Base-by-base conservation (phyloP, 1,140 invertebrate genomes). In the Thaumatotibia leucotreta region DNA sequence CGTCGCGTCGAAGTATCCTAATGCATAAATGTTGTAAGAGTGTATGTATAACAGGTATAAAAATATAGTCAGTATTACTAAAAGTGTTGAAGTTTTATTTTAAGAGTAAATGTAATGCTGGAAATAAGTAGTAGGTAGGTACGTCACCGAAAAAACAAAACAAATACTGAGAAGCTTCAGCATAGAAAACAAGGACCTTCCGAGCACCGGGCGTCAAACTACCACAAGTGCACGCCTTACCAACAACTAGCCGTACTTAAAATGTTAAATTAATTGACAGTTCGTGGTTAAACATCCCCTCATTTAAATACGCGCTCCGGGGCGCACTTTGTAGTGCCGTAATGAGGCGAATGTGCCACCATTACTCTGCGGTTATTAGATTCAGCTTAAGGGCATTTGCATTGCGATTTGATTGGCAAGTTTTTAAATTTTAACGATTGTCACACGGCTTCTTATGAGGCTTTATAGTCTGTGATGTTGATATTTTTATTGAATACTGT, bases 351-450 rank as follows among this genome's bases (percentile, higher is more conserved):
- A 24, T 23, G 23, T 27, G 23, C 22, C 50, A 23, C 49, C 35
- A 45, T 45, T 45, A 45, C 39, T 45, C 39, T 20, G 39, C 39
- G 39, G 39, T 85, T 82, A 79, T 83, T 86, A 83, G 74, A 80
- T 80, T 77, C 76, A 67, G 82, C 82, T 86, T 83, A 80, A 79
- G 84, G 83, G 82, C 81, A 80, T 84, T 74, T 68, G 68, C 39
- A 45, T 45, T 45, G 39, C 20, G 50, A 22, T 54, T 54, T 54
- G 50, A 54, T 45, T 45, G 39, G 39, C 17, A 45, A 45, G 39
- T 45, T 45, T 45, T 45, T 45, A 45, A 45, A 45, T 20, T 45
- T 20, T 45, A 45, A 45, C 1, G 50, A 54, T n/a, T 54, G 10
- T 54, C 50, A 54, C 50, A 54, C 61, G 31, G 33, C 33, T 50